Evolutionary conservation across 2,797 vertebrate genomes (phyloP).

Genomic region (Hydrolagus colliei): DNA sequence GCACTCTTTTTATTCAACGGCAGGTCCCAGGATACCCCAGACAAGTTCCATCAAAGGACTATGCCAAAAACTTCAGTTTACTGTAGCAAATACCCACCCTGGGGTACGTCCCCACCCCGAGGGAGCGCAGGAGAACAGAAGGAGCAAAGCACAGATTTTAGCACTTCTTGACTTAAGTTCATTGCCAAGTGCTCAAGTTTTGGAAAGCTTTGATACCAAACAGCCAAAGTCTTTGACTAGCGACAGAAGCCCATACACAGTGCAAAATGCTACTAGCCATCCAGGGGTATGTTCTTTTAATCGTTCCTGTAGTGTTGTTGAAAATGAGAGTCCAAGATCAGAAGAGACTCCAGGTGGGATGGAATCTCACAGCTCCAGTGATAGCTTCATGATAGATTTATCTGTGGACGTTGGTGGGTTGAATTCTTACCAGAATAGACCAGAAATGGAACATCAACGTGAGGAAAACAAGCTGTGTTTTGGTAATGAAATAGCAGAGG

Average conservation of each 20-base stretch:
- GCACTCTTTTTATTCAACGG: background rate
- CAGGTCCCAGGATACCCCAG: conserved; percentile 26
- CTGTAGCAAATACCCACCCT: background rate
- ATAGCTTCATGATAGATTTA: background rate
- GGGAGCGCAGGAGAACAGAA: conserved; percentile 43
- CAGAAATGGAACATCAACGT: background rate
- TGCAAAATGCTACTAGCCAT: too few species aligned
- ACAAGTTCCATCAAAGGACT: background rate
- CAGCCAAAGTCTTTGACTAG: background rate
- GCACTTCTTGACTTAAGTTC: conserved; percentile 52
- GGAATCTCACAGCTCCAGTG: background rate
- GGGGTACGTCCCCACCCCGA: background rate
- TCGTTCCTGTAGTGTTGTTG: conserved; percentile 21
- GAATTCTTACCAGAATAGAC: background rate
- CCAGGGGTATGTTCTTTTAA: background rate
- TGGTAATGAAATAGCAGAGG: background rate
- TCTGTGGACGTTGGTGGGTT: background rate
- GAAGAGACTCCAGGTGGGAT: background rate
- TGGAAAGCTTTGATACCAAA: conserved; percentile 18
- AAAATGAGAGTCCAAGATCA: background rate
- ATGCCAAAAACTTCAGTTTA: conserved; percentile 5
- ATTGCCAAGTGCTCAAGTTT: background rate
- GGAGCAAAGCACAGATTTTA: conserved; percentile 60
- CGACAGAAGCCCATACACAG: background rate
- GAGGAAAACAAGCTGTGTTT: background rate